phyloP scores from a whole-genome alignment of 2,888 invertebrate species.

The Thera britannica region DNA sequence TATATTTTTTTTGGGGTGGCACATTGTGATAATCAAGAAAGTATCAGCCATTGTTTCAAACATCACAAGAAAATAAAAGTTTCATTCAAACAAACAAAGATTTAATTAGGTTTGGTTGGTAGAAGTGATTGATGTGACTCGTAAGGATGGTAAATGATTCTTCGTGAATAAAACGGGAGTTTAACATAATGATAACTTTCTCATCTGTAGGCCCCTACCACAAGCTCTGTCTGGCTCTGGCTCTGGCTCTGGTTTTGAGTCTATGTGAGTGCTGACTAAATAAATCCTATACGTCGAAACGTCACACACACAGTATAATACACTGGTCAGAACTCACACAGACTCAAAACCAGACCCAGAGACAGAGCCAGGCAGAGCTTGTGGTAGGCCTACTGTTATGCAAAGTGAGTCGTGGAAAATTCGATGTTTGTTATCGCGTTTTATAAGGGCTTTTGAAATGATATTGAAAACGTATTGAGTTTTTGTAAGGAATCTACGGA shows the following conservation, averaged over 20 bases:
- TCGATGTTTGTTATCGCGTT: slow-evolving; percentile 5
- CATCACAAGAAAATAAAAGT: neutral
- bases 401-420: slow-evolving; percentile 6
- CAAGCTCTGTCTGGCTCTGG: too few relatives aligned
- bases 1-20: too few relatives aligned
- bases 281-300: too few relatives aligned
- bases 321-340: too few relatives aligned
- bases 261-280: too few relatives aligned
- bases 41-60: neutral
- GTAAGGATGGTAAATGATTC: slow-evolving; percentile 14
- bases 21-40: too few relatives aligned
- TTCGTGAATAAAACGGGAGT: slow-evolving; percentile 17
- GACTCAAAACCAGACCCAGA: too few relatives aligned
- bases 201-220: neutral
- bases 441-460: neutral
- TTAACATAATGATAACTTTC: slow-evolving; percentile 22
- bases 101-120: slow-evolving; percentile 39
- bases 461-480: slow-evolving; percentile 5
- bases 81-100: slow-evolving; percentile 32
- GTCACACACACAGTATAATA: too few relatives aligned
- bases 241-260: too few relatives aligned
- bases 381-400: slow-evolving; percentile 1
- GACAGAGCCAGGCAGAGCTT: too few relatives aligned
- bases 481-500: neutral
- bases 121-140: slow-evolving; percentile 24